phyloP scores from a whole-genome alignment of 1,140 invertebrate species.

The Halesus radiatus region DNA sequence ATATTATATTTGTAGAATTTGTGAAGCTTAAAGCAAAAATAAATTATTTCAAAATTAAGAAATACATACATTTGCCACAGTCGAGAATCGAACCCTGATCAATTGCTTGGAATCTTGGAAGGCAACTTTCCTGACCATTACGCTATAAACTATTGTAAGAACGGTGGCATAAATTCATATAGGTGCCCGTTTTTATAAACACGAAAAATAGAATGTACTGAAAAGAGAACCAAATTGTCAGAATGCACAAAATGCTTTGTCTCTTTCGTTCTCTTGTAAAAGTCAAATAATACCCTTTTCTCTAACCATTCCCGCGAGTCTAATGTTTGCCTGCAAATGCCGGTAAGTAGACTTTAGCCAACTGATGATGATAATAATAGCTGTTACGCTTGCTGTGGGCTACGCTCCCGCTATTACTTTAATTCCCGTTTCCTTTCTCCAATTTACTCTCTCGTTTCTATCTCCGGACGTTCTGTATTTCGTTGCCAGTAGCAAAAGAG shows the following conservation, averaged over 20 bases:
- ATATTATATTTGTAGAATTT: too few species aligned
- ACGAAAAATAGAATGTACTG: too few species aligned
- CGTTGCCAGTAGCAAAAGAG: background rate
- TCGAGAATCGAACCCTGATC: too few species aligned
- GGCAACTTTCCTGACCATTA: too few species aligned
- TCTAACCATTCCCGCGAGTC: conserved; percentile 32
- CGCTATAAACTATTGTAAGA: too few species aligned
- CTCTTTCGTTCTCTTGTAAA: background rate
- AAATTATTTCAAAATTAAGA: too few species aligned
- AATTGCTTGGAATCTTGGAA: too few species aligned
- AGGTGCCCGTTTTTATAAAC: too few species aligned
- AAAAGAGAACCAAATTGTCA: background rate
- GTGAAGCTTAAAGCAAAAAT: too few species aligned
- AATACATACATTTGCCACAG: too few species aligned
- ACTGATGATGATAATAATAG: conserved; percentile 41
- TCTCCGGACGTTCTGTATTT: background rate
- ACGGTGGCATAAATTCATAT: too few species aligned
- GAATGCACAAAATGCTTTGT: background rate
- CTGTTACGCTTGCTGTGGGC: conserved; percentile 16
- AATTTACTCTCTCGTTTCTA: conserved; percentile 15
- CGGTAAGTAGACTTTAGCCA: conserved; percentile 44
- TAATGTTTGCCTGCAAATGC: conserved; percentile 38
- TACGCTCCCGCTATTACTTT: conserved; percentile 38
- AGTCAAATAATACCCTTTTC: conserved; percentile 14
- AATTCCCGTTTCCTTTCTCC: conserved; percentile 44